Evolutionary conservation across 2,888 invertebrate genomes (phyloP).

Genomic region (Ochropacha duplaris): DNA sequence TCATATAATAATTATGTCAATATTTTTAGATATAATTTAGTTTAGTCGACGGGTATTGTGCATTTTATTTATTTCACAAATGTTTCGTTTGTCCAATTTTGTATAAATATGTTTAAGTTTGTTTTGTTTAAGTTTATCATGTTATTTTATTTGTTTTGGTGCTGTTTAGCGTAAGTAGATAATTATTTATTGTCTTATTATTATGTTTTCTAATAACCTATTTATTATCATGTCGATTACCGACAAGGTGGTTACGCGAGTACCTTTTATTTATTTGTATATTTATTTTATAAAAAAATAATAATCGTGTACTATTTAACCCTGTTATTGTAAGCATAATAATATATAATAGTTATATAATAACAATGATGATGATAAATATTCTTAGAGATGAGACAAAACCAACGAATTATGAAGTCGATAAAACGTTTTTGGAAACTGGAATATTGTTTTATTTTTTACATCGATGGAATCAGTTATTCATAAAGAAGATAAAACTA

Average conservation of each 20-base stretch:
- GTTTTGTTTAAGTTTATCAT: conserved; percentile 26
- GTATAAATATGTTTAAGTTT: conserved; percentile 62
- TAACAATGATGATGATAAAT: conserved; percentile 18
- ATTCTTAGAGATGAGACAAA: conserved; percentile 20
- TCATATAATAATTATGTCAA: conserved; percentile 19
- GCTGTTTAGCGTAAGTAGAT: conserved; percentile 58
- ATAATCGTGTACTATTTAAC: conserved; percentile 22
- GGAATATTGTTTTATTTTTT: conserved; percentile 30
- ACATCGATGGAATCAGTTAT: not conserved
- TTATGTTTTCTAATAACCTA: conserved; percentile 35
- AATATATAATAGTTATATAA: conserved; percentile 20
- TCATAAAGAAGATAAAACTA: not conserved
- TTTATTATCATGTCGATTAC: conserved; percentile 41
- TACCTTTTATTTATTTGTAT: conserved; percentile 70
- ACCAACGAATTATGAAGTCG: conserved; percentile 15
- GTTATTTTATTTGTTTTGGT: conserved; percentile 51
- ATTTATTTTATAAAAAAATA: conserved; percentile 39
- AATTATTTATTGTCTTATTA: conserved; percentile 39
- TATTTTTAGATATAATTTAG: conserved; percentile 48
- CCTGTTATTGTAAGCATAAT: conserved; percentile 17
- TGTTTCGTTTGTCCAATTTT: conserved; percentile 76
- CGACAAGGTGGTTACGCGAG: conserved; percentile 78
- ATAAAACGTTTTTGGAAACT: conserved; percentile 20
- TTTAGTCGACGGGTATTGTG: conserved; percentile 81
- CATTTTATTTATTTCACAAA: conserved; percentile 57